phyloP scores from a whole-genome alignment of 1,140 invertebrate genomes.

The Drosophila albomicans region DNA sequence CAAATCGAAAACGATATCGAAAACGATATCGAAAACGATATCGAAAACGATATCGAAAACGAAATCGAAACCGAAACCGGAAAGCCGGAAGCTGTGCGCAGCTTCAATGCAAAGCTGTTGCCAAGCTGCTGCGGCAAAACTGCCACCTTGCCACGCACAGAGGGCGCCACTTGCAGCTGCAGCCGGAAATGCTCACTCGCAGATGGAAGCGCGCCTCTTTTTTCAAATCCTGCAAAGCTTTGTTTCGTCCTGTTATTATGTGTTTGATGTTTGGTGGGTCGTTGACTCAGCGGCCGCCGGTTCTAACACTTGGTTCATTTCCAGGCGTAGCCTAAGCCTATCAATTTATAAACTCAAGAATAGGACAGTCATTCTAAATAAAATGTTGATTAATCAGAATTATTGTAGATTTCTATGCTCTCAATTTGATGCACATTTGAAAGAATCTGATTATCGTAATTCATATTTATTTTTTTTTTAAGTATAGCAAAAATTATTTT shows the following conservation, averaged over 20 bases:
- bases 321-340: neutral
- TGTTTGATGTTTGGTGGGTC: neutral
- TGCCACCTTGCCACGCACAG: constrained; percentile 8
- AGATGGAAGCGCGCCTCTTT: constrained; percentile 20
- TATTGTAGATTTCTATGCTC: too few relatives aligned
- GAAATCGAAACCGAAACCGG: neutral
- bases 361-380: too few relatives aligned
- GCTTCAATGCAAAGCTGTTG: constrained; percentile 34
- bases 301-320: constrained; percentile 4
- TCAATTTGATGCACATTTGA: too few relatives aligned
- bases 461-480: too few relatives aligned
- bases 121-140: neutral
- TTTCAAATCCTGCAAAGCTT: constrained; percentile 21
- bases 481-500: too few relatives aligned
- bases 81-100: constrained; percentile 61
- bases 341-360: too few relatives aligned
- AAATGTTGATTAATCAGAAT: too few relatives aligned
- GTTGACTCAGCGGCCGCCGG: constrained; percentile 13
- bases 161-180: constrained; percentile 26
- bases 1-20: too few relatives aligned
- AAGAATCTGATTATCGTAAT: too few relatives aligned
- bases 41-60: too few relatives aligned
- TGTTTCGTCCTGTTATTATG: neutral
- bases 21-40: too few relatives aligned
- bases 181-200: constrained; percentile 14